These are phyloP conservation scores for Zeus faber DNA, from an alignment of 2,113 vertebrate species.

Conservation along the genomic window DNA sequence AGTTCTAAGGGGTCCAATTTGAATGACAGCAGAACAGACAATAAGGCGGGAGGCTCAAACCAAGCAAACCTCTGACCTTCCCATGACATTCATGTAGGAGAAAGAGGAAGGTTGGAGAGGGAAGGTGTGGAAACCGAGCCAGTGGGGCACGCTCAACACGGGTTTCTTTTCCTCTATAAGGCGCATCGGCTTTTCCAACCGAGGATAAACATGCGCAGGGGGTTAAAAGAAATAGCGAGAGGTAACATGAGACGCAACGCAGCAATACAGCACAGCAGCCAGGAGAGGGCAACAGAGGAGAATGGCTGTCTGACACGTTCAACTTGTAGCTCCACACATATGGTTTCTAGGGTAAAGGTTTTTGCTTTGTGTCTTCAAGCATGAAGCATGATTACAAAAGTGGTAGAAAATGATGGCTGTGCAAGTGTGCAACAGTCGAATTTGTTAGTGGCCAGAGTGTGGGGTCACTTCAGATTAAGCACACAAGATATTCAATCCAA, in stretches of 20 bases:
- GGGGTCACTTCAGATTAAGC: too few relatives aligned
- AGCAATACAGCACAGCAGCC: conserved; percentile 5
- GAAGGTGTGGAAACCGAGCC: conserved; percentile 16
- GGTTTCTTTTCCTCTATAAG: conserved; percentile 28
- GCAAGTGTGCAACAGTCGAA: too few relatives aligned
- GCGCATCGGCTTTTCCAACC: conserved; percentile 15
- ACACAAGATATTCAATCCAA: too few relatives aligned
- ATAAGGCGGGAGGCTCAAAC: too few relatives aligned
- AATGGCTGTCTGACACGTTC: neutral
- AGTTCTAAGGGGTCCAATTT: too few relatives aligned
- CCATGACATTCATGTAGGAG: neutral
- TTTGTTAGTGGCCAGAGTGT: too few relatives aligned
- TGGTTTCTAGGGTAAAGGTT: too few relatives aligned
- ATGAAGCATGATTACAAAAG: too few relatives aligned
- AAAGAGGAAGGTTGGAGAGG: neutral
- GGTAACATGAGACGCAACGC: conserved; percentile 14
- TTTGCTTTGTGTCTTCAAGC: too few relatives aligned
- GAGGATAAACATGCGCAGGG: conserved; percentile 6
- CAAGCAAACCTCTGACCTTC: conserved; percentile 37
- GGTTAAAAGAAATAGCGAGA: conserved; percentile 27
- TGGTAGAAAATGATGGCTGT: too few relatives aligned
- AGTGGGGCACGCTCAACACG: conserved; percentile 3
- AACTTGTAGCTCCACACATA: too few relatives aligned
- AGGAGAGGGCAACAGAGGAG: conserved; percentile 45
- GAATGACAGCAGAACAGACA: too few relatives aligned